Evolutionary conservation across 2,113 vertebrate genomes (phyloP).

Genomic region (Seriola dumerili): DNA sequence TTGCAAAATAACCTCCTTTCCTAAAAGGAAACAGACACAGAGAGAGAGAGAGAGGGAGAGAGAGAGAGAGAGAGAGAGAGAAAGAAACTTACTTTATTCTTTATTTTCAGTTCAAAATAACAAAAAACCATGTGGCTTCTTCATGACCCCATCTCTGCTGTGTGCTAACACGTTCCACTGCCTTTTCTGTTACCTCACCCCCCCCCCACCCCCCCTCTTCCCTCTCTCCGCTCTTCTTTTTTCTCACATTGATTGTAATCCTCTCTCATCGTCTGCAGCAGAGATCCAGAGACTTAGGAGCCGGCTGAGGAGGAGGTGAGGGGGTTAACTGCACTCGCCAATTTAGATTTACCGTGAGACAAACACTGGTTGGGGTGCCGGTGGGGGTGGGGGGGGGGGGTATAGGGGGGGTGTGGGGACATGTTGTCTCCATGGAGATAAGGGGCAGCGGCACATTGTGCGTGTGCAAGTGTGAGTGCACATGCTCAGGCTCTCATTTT

Average conservation of each 20-base stretch:
- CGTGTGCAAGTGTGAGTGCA: constrained; percentile 17
- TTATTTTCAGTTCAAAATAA: constrained; percentile 27
- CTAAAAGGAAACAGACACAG: neutral
- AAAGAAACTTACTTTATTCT: constrained; percentile 36
- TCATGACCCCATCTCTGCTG: constrained; percentile 56
- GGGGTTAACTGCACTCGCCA: constrained; percentile 76
- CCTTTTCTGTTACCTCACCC: constrained; percentile 22
- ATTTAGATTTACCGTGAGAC: constrained; percentile 79
- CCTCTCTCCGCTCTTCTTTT: constrained; percentile 5
- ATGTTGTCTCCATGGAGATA: constrained; percentile 78
- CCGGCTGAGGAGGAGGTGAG: constrained; percentile 52
- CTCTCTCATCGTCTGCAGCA: constrained; percentile 51
- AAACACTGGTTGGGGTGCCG: constrained; percentile 54
- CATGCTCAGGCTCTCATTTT: constrained; percentile 45
- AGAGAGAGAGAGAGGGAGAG: no score
- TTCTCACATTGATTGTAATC: constrained; percentile 62
- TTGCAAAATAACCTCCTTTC: constrained; percentile 30
- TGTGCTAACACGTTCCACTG: constrained; percentile 54
- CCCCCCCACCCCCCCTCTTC: neutral
- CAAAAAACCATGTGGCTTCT: constrained; percentile 39
- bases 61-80: no score
- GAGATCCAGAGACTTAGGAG: constrained; percentile 42
- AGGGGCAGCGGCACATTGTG: constrained; percentile 48
- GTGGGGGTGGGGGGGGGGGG: neutral
- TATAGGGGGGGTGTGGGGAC: neutral